Evolutionary conservation across 2,797 vertebrate genomes (phyloP).

Genomic region (Helostoma temminkii): DNA sequence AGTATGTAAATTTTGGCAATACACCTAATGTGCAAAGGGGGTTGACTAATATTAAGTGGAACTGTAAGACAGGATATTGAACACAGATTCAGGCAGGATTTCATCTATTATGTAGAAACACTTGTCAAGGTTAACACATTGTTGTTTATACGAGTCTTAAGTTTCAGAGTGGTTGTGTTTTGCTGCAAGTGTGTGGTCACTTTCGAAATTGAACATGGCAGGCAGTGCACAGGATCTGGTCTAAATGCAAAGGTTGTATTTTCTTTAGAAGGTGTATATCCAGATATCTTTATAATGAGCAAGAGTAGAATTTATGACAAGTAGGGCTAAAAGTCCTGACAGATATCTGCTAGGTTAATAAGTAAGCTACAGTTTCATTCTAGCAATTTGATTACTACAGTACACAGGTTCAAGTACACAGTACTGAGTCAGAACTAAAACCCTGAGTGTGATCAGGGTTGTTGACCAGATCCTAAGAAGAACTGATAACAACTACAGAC

Average conservation of each 20-base stretch:
- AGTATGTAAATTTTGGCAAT: too few relatives aligned
- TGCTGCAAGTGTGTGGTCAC: neutral
- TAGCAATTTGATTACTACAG: neutral
- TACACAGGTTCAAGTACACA: neutral
- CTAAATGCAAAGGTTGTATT: neutral
- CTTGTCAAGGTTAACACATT: neutral
- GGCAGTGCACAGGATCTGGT: neutral
- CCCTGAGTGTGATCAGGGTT: neutral
- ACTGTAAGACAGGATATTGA: neutral
- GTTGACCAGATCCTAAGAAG: neutral
- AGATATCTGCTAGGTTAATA: constrained; percentile 33
- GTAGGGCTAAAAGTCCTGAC: constrained; percentile 17
- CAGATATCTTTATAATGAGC: constrained; percentile 15
- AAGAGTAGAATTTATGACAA: constrained; percentile 23
- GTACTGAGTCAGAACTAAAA: neutral
- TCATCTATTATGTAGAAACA: neutral
- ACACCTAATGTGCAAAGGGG: too few relatives aligned
- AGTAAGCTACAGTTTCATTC: constrained; percentile 37
- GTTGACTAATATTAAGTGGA: too few relatives aligned
- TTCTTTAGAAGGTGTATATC: neutral
- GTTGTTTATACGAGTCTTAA: neutral
- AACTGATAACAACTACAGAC: too few relatives aligned
- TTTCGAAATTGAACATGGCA: neutral
- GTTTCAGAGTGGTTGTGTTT: neutral
- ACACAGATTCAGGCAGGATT: neutral